phyloP scores from a whole-genome alignment of 1,140 invertebrate genomes.

The Saxidomus purpurata region DNA sequence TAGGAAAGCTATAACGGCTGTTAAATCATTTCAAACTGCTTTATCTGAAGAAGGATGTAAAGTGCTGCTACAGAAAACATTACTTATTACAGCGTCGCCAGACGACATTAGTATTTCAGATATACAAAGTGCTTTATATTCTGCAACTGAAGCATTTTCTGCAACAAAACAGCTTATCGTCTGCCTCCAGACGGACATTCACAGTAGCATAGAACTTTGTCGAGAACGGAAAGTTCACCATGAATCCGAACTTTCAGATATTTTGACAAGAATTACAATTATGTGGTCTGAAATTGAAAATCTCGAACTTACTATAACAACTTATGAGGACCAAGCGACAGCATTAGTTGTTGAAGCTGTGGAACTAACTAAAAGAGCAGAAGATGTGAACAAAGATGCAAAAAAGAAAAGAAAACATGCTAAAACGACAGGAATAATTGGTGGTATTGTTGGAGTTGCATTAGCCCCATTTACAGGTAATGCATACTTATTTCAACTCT shows the following conservation, averaged over 20 bases:
- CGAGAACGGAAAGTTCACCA: background rate
- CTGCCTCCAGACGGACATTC: background rate
- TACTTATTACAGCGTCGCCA: background rate
- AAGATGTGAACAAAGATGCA: background rate
- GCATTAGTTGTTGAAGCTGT: no score
- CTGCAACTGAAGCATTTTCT: background rate
- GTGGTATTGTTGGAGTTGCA: background rate
- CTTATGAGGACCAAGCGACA: background rate
- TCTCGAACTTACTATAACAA: background rate
- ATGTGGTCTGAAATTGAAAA: background rate
- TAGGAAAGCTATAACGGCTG: no score
- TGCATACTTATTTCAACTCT: no score
- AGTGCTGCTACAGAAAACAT: background rate
- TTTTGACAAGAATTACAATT: background rate
- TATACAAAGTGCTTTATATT: background rate
- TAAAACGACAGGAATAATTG: background rate
- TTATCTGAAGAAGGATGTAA: background rate
- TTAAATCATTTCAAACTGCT: no score
- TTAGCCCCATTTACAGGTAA: background rate
- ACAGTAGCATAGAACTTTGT: background rate
- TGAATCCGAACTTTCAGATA: background rate
- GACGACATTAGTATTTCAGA: background rate
- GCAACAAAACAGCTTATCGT: background rate
- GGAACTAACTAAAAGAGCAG: background rate
- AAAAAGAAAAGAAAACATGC: background rate